phyloP scores from a whole-genome alignment of 2,797 vertebrate species.

The Eutrigla gurnardus region DNA sequence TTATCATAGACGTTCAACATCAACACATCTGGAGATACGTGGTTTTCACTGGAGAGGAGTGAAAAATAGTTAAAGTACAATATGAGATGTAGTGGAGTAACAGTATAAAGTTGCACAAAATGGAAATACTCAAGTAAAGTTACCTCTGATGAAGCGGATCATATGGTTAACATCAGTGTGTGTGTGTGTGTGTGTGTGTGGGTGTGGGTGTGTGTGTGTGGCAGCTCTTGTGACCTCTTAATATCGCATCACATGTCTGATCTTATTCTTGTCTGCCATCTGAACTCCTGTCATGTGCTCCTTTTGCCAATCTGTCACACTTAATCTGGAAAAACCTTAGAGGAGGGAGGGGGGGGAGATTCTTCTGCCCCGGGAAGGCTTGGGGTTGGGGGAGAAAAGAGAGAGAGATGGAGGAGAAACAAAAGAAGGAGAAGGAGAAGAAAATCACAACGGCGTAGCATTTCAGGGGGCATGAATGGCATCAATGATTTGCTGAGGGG shows the following conservation, averaged over 20 bases:
- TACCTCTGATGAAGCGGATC: conserved; percentile 58
- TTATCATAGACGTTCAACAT: background rate
- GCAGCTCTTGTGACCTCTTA: conserved; percentile 84
- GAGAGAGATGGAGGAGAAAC: conserved; percentile 59
- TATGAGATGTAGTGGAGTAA: background rate
- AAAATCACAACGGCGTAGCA: conserved; percentile 76
- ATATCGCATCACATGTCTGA: conserved; percentile 87
- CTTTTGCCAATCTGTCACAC: conserved; percentile 85
- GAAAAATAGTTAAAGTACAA: background rate
- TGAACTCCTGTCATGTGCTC: conserved; percentile 85
- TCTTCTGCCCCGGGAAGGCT: conserved; percentile 70
- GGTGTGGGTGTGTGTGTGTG: conserved; percentile 26
- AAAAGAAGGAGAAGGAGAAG: conserved; percentile 66
- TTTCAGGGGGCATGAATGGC: conserved; percentile 79
- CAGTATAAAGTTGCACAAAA: background rate
- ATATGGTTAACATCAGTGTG: conserved; percentile 76
- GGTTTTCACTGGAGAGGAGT: background rate
- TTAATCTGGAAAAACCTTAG: conserved; percentile 78
- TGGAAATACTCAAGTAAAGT: background rate
- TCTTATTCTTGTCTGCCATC: conserved; percentile 85
- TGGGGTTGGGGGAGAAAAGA: conserved; percentile 52
- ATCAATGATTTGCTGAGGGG: conserved; percentile 78
- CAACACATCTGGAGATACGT: background rate
- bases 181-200: conserved; percentile 21
- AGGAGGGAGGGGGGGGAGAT: conserved; percentile 59